Evolutionary conservation across 2,888 invertebrate species (phyloP).

Genomic region (Habroteleia sp.): DNA sequence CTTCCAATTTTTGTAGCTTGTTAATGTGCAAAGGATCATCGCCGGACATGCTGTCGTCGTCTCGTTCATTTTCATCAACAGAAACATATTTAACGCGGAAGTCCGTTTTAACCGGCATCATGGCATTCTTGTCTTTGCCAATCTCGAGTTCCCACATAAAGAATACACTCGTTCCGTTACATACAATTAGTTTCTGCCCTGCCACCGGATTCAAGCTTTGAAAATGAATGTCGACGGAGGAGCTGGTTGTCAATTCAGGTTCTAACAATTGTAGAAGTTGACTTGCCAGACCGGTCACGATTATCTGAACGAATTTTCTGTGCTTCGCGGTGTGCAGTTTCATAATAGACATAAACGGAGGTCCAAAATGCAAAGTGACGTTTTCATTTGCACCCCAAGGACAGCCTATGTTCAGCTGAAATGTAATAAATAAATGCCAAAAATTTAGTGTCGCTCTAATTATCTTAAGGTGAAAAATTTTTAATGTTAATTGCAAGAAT

Average conservation of each 20-base stretch:
- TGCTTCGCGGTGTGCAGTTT: conserved; percentile 91
- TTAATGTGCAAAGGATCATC: conserved; percentile 79
- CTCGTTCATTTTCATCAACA: conserved; percentile 73
- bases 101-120: conserved; percentile 83
- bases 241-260: conserved; percentile 82
- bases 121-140: conserved; percentile 77
- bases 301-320: conserved; percentile 92
- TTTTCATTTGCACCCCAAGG: conserved; percentile 90
- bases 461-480: too few species aligned
- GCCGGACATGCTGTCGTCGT: conserved; percentile 68
- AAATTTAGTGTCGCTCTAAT: too few species aligned
- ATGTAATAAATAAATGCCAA: conserved; percentile 10
- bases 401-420: conserved; percentile 87
- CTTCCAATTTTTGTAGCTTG: conserved; percentile 82
- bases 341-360: conserved; percentile 91
- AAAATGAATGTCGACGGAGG: conserved; percentile 84
- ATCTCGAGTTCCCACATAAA: conserved; percentile 90
- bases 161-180: conserved; percentile 88
- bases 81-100: conserved; percentile 85
- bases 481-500: conserved; percentile 30
- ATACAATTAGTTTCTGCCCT: conserved; percentile 85
- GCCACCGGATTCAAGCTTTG: conserved; percentile 86
- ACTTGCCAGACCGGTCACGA: conserved; percentile 84
- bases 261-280: conserved; percentile 79
- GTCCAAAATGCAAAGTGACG: conserved; percentile 89